Conservation (phyloP, 2,888 invertebrate species). For the Pseudoips prasinana region DNA sequence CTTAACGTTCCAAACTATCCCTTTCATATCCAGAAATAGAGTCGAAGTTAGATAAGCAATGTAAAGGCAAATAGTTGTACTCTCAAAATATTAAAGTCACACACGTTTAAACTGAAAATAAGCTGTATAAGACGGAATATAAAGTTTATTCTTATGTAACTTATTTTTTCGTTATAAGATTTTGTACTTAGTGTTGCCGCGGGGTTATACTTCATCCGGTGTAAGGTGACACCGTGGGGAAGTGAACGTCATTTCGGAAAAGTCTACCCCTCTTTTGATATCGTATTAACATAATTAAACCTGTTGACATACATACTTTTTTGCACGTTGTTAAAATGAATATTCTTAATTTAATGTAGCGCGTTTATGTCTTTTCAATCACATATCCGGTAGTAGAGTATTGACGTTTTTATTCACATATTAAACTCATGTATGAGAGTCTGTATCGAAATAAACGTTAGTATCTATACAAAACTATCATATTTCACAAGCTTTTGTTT, state of each 20-base stretch:
- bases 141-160: conserved; percentile 29
- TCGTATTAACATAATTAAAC: conserved; percentile 37
- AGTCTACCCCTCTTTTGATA: conserved; percentile 39
- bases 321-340: conserved; percentile 1
- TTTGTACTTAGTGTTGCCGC: conserved; percentile 45
- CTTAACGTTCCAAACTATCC: not conserved
- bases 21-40: conserved; percentile 27
- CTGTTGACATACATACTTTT: conserved; percentile 19
- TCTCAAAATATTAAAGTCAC: conserved; percentile 28
- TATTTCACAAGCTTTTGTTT: conserved; percentile 3
- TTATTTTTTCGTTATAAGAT: conserved; percentile 21
- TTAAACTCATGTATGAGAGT: not conserved
- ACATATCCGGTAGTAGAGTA: conserved; percentile 31
- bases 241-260: conserved; percentile 51
- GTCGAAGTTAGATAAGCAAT: conserved; percentile 20
- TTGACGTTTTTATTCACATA: conserved; percentile 8
- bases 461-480: not conserved
- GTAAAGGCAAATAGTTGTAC: conserved; percentile 28
- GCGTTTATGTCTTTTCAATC: conserved; percentile 59
- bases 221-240: conserved; percentile 77
- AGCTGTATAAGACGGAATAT: conserved; percentile 17
- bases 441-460: not conserved
- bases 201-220: conserved; percentile 71
- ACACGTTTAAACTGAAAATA: conserved; percentile 28
- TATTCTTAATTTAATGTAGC: conserved; percentile 21